These are phyloP conservation scores for Acrocera orbiculus DNA, from an alignment of 2,888 invertebrate species.

Conservation along the genomic window DNA sequence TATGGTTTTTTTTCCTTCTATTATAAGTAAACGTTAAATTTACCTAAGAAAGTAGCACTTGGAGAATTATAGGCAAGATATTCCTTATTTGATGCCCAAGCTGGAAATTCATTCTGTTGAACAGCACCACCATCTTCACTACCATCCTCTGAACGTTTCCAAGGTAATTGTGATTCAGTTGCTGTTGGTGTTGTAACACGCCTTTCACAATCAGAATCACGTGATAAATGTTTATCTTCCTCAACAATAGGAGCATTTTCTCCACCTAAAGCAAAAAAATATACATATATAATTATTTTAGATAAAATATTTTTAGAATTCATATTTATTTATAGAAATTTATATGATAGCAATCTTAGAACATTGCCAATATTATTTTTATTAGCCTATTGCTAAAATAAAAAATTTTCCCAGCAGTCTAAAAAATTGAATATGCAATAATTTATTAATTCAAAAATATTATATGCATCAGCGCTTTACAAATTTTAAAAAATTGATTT, in stretches of 20 bases:
- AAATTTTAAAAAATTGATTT: no score
- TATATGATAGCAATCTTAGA: no score
- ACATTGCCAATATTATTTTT: no score
- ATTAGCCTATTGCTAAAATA: no score
- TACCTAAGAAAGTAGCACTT: constrained; percentile 80
- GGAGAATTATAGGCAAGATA: constrained; percentile 83
- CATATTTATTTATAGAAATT: no score
- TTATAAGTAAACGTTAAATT: constrained; percentile 11
- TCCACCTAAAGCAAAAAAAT: constrained; percentile 19
- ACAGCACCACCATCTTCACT: constrained; percentile 47
- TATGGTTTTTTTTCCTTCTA: neutral
- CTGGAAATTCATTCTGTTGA: constrained; percentile 77
- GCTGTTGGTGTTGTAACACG: constrained; percentile 74
- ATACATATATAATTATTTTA: no score
- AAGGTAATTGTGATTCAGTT: constrained; percentile 78
- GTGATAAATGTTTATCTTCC: constrained; percentile 24
- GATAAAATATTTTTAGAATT: no score
- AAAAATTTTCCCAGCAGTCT: no score
- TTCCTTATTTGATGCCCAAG: constrained; percentile 91
- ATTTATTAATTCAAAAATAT: no score
- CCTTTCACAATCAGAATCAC: constrained; percentile 40
- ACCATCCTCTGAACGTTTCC: constrained; percentile 72
- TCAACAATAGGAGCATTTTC: constrained; percentile 25
- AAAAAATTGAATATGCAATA: no score
- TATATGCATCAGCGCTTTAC: no score